Base-by-base conservation (phyloP, 2,797 vertebrate species). In the Leptatherina wallacei region DNA sequence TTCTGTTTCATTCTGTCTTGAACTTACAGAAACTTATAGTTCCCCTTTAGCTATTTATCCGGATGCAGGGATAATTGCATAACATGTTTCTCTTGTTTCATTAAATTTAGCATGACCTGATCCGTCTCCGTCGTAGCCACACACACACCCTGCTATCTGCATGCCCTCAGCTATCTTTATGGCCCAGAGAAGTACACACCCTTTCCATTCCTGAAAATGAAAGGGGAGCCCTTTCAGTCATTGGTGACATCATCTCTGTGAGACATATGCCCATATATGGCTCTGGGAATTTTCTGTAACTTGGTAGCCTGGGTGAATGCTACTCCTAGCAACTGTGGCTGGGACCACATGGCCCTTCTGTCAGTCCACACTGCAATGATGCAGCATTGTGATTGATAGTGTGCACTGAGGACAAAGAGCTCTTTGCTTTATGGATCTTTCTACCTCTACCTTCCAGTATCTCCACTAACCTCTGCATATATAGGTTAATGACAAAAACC, bases 201-300 rank as follows among this genome's bases (percentile, higher is more conserved):
- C 69, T 76, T 69, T 35, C 22, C 58, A 58, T 81, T 77, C 71
- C 79, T 72, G 12, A 61, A 69, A 83, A 72, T 81, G 65, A 86
- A 71, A 90, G 70, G 81, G 85, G 84, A 91, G 78, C 65, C 84
- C 82, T 56, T 74, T 74, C 29, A 70, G 57, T 63, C 54, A n/a
- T 27, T 85, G 78, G 66, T 95, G 91, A 95, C 94, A 93, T 95
- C 94, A 95, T 94, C 84, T 79, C 54, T 88, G 56, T 86, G 90
- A 91, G 93, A 91, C 92, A 85, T 33, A 80, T 85, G 85, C 65
- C 93, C 92, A 84, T 93, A 94, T 92, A 93, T 89, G 92, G 93
- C 77, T 74, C 38, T 69, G 58, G 78, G 63, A 65, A 5, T 52
- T 71, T 69, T 71, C 58, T 49, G 32, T 61, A 67, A 75, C 36